Percentiles rank a stretch among this genome's conserved stretches.
phyloP scores from a whole-genome alignment of 1,140 invertebrate genomes.

The Halyomorpha halys region DNA sequence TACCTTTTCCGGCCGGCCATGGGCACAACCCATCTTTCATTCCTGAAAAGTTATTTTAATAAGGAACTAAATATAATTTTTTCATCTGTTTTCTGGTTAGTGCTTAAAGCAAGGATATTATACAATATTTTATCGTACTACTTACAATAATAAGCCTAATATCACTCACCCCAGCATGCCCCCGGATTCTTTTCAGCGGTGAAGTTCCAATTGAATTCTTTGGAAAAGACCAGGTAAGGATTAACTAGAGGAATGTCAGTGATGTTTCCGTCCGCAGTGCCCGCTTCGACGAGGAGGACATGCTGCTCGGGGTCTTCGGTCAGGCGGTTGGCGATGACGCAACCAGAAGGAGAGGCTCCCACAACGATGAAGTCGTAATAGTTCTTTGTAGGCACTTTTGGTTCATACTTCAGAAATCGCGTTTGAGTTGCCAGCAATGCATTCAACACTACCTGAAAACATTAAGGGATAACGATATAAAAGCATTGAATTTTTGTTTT shows the following conservation, averaged over 20 bases:
- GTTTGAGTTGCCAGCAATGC: background rate
- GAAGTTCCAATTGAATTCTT: conserved; percentile 58
- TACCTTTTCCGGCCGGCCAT: conserved; percentile 47
- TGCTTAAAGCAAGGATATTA: no score
- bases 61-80: no score
- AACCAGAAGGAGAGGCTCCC: conserved; percentile 38
- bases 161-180: conserved; percentile 39
- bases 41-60: conserved; percentile 31
- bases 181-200: conserved; percentile 49
- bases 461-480: no score
- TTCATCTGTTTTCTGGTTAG: no score
- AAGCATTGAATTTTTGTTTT: no score
- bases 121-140: no score
- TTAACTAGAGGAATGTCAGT: conserved; percentile 54
- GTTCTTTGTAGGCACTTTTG: background rate
- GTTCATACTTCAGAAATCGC: background rate
- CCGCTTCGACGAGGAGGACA: conserved; percentile 49
- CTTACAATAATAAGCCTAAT: no score
- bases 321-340: conserved; percentile 44
- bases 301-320: conserved; percentile 34
- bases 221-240: conserved; percentile 42
- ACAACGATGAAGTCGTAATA: conserved; percentile 31
- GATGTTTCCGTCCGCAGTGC: conserved; percentile 54
- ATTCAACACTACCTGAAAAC: background rate
- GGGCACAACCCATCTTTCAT: conserved; percentile 42